These are phyloP conservation scores for Brotula barbata DNA, from an alignment of 2,797 vertebrate genomes.

Conservation along the genomic window DNA sequence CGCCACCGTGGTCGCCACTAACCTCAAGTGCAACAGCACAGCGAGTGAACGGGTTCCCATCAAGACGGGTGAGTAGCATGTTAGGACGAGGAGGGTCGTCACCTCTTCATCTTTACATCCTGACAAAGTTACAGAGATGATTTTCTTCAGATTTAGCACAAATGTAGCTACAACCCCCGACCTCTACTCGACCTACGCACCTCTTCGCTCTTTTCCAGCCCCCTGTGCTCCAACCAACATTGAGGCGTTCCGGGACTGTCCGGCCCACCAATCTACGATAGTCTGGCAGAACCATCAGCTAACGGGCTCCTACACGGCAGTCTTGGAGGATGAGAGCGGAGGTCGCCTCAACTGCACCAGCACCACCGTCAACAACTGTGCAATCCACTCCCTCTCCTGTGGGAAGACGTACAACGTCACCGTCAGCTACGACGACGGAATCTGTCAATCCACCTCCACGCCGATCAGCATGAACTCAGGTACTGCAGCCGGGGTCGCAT, in stretches of 20 bases:
- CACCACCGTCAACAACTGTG: conserved; percentile 61
- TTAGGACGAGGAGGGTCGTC: conserved; percentile 6
- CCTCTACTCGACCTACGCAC: too few relatives aligned
- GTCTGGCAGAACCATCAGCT: conserved; percentile 67
- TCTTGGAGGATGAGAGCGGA: conserved; percentile 56
- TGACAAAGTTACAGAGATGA: too few relatives aligned
- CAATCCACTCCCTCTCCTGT: conserved; percentile 63
- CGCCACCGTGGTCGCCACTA: conserved; percentile 60
- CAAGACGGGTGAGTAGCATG: conserved; percentile 75
- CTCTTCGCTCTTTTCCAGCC: conserved; percentile 41
- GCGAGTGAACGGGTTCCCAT: conserved; percentile 51
- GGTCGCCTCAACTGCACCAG: conserved; percentile 67
- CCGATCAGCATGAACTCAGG: conserved; percentile 72
- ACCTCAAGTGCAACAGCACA: conserved; percentile 73
- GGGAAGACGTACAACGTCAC: conserved; percentile 70
- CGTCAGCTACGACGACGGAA: conserved; percentile 60
- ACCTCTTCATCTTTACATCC: too few relatives aligned
- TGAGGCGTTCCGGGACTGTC: conserved; percentile 64
- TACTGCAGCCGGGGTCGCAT: conserved; percentile 36
- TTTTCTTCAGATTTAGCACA: too few relatives aligned
- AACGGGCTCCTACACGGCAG: conserved; percentile 59
- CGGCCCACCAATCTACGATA: conserved; percentile 58
- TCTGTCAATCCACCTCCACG: conserved; percentile 63
- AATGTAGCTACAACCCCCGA: too few relatives aligned
- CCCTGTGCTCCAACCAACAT: conserved; percentile 67